Percentiles rank a stretch among this genome's conserved stretches.
Conservation (phyloP, 1,140 invertebrate species). For the Leptestheria dahalacensis region DNA sequence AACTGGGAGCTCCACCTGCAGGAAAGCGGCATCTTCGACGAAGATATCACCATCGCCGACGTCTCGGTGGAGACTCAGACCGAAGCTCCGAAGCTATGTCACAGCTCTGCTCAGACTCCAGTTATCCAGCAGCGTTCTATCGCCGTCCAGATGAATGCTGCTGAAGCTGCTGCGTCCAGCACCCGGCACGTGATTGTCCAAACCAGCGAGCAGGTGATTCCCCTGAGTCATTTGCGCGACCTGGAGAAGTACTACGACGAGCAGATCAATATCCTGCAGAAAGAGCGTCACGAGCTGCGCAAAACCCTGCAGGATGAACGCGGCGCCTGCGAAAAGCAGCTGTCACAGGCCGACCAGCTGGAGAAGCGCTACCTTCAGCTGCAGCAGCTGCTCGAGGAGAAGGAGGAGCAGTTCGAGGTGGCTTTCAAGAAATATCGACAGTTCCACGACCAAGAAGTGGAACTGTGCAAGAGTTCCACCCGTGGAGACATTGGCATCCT, state of each 20-base stretch:
- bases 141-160: conserved; percentile 18
- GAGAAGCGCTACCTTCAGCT: conserved; percentile 16
- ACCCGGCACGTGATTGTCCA: conserved; percentile 13
- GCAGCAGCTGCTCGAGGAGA: conserved; percentile 2
- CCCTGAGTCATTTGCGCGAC: conserved; percentile 15
- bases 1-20: conserved; percentile 33
- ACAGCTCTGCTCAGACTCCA: conserved; percentile 30
- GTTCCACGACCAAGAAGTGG: neutral
- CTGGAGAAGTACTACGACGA: conserved; percentile 10
- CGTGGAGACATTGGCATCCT: neutral
- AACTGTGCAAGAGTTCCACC: neutral
- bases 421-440: conserved; percentile 6
- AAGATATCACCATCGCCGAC: conserved; percentile 25
- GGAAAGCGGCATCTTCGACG: conserved; percentile 49
- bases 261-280: conserved; percentile 12
- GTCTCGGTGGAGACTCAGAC: conserved; percentile 36
- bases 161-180: conserved; percentile 8
- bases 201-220: conserved; percentile 16
- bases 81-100: conserved; percentile 27
- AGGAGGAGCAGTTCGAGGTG: conserved; percentile 8
- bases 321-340: conserved; percentile 17
- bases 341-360: conserved; percentile 10
- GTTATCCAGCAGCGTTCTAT: conserved; percentile 26
- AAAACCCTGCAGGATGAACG: conserved; percentile 15
- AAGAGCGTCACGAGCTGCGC: conserved; percentile 3